A percentile compares a stretch with the other conserved stretches of the same genome.
Evolutionary conservation across 2,888 invertebrate species (phyloP).

Genomic region (Acronicta psi): DNA sequence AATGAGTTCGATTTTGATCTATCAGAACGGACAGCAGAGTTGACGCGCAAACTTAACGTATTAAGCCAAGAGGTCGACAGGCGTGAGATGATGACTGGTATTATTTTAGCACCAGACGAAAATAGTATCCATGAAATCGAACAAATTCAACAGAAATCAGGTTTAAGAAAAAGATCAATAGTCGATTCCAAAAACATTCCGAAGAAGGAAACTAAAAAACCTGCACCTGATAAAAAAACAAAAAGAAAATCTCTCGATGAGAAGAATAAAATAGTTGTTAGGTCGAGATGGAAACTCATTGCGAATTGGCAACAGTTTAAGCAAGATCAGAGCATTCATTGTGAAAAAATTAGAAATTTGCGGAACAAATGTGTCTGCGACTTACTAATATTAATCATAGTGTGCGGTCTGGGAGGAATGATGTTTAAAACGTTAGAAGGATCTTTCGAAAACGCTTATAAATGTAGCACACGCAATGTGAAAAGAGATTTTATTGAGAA

Average conservation of each 20-base stretch:
- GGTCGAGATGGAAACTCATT: slow-evolving; percentile 81
- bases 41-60: slow-evolving; percentile 80
- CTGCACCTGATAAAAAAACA: slow-evolving; percentile 62
- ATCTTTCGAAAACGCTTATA: slow-evolving; percentile 95
- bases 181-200: slow-evolving; percentile 59
- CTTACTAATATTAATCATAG: slow-evolving; percentile 91
- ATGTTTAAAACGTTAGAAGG: slow-evolving; percentile 95
- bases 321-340: slow-evolving; percentile 88
- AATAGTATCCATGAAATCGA: slow-evolving; percentile 48
- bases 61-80: slow-evolving; percentile 79
- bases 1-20: slow-evolving; percentile 87
- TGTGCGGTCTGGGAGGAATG: slow-evolving; percentile 94
- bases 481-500: slow-evolving; percentile 95
- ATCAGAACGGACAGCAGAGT: slow-evolving; percentile 82
- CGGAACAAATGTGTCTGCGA: slow-evolving; percentile 92
- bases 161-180: slow-evolving; percentile 74
- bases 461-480: slow-evolving; percentile 95
- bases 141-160: slow-evolving; percentile 64
- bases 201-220: slow-evolving; percentile 61
- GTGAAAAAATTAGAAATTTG: slow-evolving; percentile 84
- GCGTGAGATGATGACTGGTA: slow-evolving; percentile 67
- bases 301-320: slow-evolving; percentile 90
- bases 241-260: slow-evolving; percentile 61
- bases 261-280: slow-evolving; percentile 65
- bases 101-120: slow-evolving; percentile 68